Evolutionary conservation across 2,888 invertebrate genomes (phyloP).

Genomic region (Criorhina ranunculi): DNA sequence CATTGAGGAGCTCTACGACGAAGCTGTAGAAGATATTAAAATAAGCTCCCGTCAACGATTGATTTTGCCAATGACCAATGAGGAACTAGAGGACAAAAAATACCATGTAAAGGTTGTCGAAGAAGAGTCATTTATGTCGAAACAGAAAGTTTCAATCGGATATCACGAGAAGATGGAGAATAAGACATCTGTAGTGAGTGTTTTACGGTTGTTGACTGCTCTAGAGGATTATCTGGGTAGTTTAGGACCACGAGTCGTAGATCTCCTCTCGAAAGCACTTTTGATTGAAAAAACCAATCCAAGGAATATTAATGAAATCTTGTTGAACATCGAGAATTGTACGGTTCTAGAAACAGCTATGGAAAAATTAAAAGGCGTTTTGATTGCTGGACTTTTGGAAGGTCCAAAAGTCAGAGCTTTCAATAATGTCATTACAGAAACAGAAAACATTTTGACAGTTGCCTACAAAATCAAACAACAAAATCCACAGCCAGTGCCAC

Average conservation of each 20-base stretch:
- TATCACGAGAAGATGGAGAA: slow-evolving; percentile 79
- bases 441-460: slow-evolving; percentile 86
- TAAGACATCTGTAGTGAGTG: slow-evolving; percentile 86
- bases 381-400: slow-evolving; percentile 88
- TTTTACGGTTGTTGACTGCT: slow-evolving; percentile 90
- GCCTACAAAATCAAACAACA: slow-evolving; percentile 84
- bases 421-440: slow-evolving; percentile 89
- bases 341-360: slow-evolving; percentile 84
- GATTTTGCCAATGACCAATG: slow-evolving; percentile 82
- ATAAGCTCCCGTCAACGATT: slow-evolving; percentile 80
- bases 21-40: slow-evolving; percentile 86
- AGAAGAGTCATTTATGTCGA: not conserved
- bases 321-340: slow-evolving; percentile 89
- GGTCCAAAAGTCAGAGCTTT: slow-evolving; percentile 87
- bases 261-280: slow-evolving; percentile 84
- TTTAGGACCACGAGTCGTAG: slow-evolving; percentile 90
- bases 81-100: slow-evolving; percentile 87
- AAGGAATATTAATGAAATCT: slow-evolving; percentile 88
- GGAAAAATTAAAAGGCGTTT: slow-evolving; percentile 85
- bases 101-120: slow-evolving; percentile 88
- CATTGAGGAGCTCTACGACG: slow-evolving; percentile 90
- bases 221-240: slow-evolving; percentile 92
- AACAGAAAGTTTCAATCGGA: not conserved
- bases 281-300: slow-evolving; percentile 84
- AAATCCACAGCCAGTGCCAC: slow-evolving; percentile 79